Percentiles rank a stretch among this genome's conserved stretches.
Conservation (phyloP, 1,140 invertebrate genomes). For the Hylaeus volcanicus region DNA sequence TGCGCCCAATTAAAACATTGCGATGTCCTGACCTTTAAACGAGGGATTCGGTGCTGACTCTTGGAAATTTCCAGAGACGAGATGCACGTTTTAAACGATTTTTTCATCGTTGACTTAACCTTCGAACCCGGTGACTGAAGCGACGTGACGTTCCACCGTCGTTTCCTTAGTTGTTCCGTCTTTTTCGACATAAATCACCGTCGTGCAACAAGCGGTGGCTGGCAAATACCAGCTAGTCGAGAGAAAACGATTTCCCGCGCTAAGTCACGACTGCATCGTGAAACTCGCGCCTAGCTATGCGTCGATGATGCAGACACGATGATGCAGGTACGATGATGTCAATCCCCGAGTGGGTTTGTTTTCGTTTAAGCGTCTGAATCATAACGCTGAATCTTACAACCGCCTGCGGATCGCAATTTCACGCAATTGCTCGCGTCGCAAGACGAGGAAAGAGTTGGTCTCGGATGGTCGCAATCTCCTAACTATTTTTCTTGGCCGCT, state of each 20-base stretch:
- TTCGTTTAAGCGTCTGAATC: constrained; percentile 4
- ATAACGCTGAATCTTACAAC: neutral
- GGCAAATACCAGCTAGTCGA: neutral
- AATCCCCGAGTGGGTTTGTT: neutral
- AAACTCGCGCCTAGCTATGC: neutral
- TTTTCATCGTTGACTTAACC: constrained; percentile 14
- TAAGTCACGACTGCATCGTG: neutral
- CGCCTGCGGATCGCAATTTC: too few species aligned
- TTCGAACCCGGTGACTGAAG: neutral
- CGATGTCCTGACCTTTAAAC: neutral
- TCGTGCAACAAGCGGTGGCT: neutral
- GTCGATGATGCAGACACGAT: constrained; percentile 13
- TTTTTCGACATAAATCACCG: neutral
- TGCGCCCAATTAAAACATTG: neutral
- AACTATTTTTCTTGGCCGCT: too few species aligned
- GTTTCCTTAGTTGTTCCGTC: neutral
- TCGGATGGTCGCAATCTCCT: too few species aligned
- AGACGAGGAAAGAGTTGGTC: too few species aligned
- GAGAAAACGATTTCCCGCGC: constrained; percentile 1
- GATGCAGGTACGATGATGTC: constrained; percentile 17
- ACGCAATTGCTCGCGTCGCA: neutral
- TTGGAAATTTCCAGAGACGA: neutral
- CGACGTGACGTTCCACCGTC: neutral
- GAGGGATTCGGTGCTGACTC: too few species aligned
- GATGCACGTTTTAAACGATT: constrained; percentile 12